Conservation (phyloP, 1,140 invertebrate genomes). For the Cydia strobilella region DNA sequence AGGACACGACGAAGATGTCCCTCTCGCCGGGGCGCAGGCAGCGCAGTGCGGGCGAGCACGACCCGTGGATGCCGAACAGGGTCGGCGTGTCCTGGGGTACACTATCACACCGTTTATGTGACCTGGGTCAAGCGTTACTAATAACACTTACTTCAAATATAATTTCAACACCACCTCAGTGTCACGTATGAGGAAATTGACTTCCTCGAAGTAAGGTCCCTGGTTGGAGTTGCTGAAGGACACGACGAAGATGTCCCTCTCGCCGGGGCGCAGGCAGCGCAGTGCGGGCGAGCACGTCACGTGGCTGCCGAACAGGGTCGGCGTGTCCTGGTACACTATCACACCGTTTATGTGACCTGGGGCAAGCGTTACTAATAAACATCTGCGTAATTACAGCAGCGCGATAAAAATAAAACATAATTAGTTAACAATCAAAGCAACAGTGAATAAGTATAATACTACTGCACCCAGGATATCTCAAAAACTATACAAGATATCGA, state of each 20-base stretch:
- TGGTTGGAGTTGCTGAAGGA: conserved; percentile 71
- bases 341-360: conserved; percentile 71
- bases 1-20: conserved; percentile 63
- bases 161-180: conserved; percentile 63
- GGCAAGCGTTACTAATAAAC: neutral
- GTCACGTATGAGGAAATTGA: conserved; percentile 65
- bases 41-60: conserved; percentile 54
- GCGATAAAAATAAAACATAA: too few relatives aligned
- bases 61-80: conserved; percentile 66
- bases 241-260: conserved; percentile 62
- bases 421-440: too few relatives aligned
- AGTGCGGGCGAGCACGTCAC: conserved; percentile 58
- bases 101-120: conserved; percentile 70
- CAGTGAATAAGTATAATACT: too few relatives aligned
- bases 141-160: conserved; percentile 67
- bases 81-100: conserved; percentile 59
- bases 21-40: conserved; percentile 63
- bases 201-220: conserved; percentile 73
- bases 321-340: conserved; percentile 60
- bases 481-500: too few relatives aligned
- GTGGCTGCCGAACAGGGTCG: conserved; percentile 64
- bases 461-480: too few relatives aligned
- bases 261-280: conserved; percentile 60
- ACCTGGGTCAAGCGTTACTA: conserved; percentile 42
- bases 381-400: neutral